These are phyloP conservation scores for Acutogordius australiensis DNA, from an alignment of 2,888 invertebrate species.

Conservation along the genomic window DNA sequence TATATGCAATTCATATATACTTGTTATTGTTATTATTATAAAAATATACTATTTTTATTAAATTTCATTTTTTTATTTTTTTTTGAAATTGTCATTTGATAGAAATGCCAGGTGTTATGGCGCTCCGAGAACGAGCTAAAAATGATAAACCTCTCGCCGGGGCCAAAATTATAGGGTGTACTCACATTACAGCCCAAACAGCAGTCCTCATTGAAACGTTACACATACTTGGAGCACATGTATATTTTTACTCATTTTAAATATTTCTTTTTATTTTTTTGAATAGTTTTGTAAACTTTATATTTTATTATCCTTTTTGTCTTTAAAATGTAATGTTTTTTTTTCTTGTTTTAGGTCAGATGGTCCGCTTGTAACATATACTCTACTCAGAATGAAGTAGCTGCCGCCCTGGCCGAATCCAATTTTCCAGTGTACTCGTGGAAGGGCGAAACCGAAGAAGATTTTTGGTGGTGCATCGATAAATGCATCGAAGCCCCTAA, in stretches of 20 bases:
- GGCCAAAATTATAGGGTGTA: constrained; percentile 82
- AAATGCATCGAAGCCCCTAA: constrained; percentile 60
- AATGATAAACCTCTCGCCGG: constrained; percentile 68
- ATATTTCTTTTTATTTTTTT: no score
- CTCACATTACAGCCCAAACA: constrained; percentile 90
- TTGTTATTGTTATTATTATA: no score
- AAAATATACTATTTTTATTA: no score
- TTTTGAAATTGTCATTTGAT: constrained; percentile 17
- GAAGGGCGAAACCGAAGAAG: constrained; percentile 86
- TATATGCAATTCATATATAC: no score
- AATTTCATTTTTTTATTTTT: no score
- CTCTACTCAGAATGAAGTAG: constrained; percentile 84
- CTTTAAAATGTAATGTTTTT: no score
- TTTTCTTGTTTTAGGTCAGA: constrained; percentile 41
- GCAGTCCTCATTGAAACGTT: constrained; percentile 65
- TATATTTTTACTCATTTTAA: no score
- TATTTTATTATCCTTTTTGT: no score
- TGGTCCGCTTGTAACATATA: constrained; percentile 95
- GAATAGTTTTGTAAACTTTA: no score
- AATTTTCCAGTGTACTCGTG: constrained; percentile 64
- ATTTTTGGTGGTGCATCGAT: constrained; percentile 98
- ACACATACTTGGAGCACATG: constrained; percentile 47
- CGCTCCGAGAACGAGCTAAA: constrained; percentile 49
- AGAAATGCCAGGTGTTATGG: constrained; percentile 96
- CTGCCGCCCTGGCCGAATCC: constrained; percentile 67